Conservation (phyloP, 1,140 invertebrate species). For the Oryzaephilus surinamensis region DNA sequence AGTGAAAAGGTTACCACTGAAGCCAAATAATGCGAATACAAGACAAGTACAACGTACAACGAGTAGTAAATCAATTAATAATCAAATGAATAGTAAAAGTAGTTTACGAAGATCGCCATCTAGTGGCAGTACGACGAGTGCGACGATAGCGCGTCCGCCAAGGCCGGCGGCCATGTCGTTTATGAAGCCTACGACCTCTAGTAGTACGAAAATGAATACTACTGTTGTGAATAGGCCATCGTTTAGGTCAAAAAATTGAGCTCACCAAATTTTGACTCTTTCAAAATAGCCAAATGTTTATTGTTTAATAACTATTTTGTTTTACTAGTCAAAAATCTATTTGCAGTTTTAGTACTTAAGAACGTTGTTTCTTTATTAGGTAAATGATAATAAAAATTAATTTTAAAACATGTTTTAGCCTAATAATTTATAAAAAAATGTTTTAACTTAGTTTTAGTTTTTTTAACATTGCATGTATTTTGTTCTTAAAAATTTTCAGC, state of each 20-base stretch:
- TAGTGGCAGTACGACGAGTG: constrained; percentile 5
- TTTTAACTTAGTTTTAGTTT: too few species aligned
- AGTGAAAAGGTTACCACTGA: constrained; percentile 50
- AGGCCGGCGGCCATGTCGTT: constrained; percentile 22
- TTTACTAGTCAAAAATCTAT: background rate
- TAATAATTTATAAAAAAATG: constrained; percentile 19
- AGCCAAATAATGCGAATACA: constrained; percentile 25
- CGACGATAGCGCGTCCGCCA: constrained; percentile 17
- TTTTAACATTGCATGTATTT: too few species aligned
- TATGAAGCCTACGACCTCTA: constrained; percentile 35
- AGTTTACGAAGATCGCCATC: constrained; percentile 14
- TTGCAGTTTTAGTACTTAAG: constrained; percentile 6
- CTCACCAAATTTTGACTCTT: constrained; percentile 3
- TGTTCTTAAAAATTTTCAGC: too few species aligned
- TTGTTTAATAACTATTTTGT: constrained; percentile 2
- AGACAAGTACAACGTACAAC: constrained; percentile 28
- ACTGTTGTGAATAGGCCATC: constrained; percentile 4
- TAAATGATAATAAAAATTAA: constrained; percentile 16
- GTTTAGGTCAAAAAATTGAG: constrained; percentile 18
- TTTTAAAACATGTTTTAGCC: too few species aligned
- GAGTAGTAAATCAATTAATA: constrained; percentile 16
- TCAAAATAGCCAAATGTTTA: constrained; percentile 18
- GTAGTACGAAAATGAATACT: constrained; percentile 27
- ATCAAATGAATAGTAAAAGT: too few species aligned
- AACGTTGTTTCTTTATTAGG: constrained; percentile 9